A percentile compares a stretch with the other conserved stretches of the same genome.
phyloP scores from a whole-genome alignment of 2,888 invertebrate genomes.

The Meta bourneti region DNA sequence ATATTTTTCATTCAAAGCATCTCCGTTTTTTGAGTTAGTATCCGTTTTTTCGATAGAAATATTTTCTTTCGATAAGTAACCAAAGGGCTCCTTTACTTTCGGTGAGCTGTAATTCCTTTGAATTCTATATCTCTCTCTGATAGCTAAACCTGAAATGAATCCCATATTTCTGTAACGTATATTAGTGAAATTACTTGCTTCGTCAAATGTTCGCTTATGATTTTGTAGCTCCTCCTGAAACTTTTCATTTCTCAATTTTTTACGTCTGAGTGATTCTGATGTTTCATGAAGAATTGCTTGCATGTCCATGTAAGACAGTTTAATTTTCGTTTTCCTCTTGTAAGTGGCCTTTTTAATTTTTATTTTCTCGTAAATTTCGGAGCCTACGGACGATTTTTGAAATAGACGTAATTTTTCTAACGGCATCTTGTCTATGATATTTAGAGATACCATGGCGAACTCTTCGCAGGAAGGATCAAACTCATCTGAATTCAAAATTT shows the following conservation, averaged over 20 bases:
- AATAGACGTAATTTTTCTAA: slow-evolving; percentile 26
- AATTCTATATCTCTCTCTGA: slow-evolving; percentile 46
- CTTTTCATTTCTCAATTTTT: neutral
- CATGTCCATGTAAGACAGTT: slow-evolving; percentile 58
- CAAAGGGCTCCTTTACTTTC: slow-evolving; percentile 59
- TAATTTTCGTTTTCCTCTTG: slow-evolving; percentile 16
- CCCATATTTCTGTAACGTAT: slow-evolving; percentile 69
- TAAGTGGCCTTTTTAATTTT: slow-evolving; percentile 21
- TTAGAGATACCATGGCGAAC: slow-evolving; percentile 32
- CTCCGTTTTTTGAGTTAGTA: neutral
- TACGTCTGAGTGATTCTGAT: slow-evolving; percentile 3
- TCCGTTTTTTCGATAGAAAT: neutral
- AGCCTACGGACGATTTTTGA: slow-evolving; percentile 52
- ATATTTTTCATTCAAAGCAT: slow-evolving; percentile 3
- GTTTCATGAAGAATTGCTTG: slow-evolving; percentile 40
- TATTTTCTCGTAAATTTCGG: slow-evolving; percentile 36
- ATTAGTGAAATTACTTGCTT: slow-evolving; percentile 13
- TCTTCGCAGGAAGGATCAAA: slow-evolving; percentile 47
- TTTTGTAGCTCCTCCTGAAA: neutral
- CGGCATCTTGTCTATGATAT: slow-evolving; percentile 49
- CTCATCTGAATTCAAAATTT: slow-evolving; percentile 36
- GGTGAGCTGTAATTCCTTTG: slow-evolving; percentile 24
- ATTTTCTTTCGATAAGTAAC: slow-evolving; percentile 4
- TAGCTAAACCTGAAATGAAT: slow-evolving; percentile 58
- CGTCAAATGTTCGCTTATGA: neutral